These are phyloP conservation scores for Tipula vernalis DNA, from an alignment of 2,888 invertebrate species.

Conservation along the genomic window DNA sequence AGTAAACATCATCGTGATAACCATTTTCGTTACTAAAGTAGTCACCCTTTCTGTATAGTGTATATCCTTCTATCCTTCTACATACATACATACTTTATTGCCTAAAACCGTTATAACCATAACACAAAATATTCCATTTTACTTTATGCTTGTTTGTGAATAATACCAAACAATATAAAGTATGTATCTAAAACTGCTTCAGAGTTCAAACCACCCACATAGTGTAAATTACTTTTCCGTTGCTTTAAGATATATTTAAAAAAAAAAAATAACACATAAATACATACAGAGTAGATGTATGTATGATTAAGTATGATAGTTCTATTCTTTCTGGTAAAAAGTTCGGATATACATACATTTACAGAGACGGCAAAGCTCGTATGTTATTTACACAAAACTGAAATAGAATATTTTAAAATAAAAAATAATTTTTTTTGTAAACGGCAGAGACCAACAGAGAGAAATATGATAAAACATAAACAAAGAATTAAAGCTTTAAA, in stretches of 20 bases:
- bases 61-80: not conserved
- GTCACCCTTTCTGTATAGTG: not conserved
- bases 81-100: not conserved
- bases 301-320: not conserved
- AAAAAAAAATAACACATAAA: not conserved
- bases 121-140: not conserved
- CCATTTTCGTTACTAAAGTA: not conserved
- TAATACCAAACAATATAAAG: not conserved
- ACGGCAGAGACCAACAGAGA: not conserved
- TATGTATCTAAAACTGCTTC: not conserved
- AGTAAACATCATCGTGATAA: not conserved
- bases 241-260: not conserved
- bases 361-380: not conserved
- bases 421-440: not conserved
- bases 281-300: not conserved
- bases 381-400: not conserved
- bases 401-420: not conserved
- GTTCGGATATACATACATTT: not conserved
- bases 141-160: not conserved
- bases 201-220: not conserved
- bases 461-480: not conserved
- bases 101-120: not conserved
- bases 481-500: not conserved
- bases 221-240: not conserved
- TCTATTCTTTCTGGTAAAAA: not conserved